These are phyloP conservation scores for Pogonocherus hispidulus DNA, from an alignment of 2,888 invertebrate species.

Conservation along the genomic window DNA sequence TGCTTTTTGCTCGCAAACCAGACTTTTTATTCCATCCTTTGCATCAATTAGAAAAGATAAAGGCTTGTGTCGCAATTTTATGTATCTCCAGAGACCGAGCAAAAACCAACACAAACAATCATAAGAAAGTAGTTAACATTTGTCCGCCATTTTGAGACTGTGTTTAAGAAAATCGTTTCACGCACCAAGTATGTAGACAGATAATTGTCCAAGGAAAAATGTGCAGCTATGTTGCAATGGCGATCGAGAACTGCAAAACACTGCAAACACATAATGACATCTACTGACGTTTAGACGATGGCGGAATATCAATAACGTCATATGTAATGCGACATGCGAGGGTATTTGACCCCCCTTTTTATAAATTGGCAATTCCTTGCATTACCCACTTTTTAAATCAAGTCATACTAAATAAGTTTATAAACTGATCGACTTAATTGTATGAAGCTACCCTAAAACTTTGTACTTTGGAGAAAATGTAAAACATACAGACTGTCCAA, in stretches of 20 bases:
- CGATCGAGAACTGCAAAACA: slow-evolving; percentile 53
- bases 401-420: too few relatives aligned
- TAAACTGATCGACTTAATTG: too few relatives aligned
- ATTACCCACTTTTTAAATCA: slow-evolving; percentile 45
- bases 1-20: slow-evolving; percentile 15
- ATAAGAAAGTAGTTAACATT: slow-evolving; percentile 58
- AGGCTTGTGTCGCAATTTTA: slow-evolving; percentile 46
- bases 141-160: slow-evolving; percentile 58
- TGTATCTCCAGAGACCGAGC: slow-evolving; percentile 50
- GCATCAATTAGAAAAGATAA: slow-evolving; percentile 53
- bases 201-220: slow-evolving; percentile 61
- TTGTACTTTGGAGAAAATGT: too few relatives aligned
- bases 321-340: slow-evolving; percentile 53
- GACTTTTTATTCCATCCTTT: slow-evolving; percentile 45
- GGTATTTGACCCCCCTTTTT: slow-evolving; percentile 54
- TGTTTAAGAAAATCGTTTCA: slow-evolving; percentile 60
- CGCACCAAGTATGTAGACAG: slow-evolving; percentile 58
- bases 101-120: slow-evolving; percentile 53
- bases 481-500: too few relatives aligned
- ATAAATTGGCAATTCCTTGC: slow-evolving; percentile 46
- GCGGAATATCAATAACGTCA: slow-evolving; percentile 54
- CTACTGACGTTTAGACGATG: slow-evolving; percentile 57
- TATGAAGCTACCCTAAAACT: too few relatives aligned
- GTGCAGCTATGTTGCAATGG: slow-evolving; percentile 59
- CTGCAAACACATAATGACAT: slow-evolving; percentile 57